These are phyloP conservation scores for Xiphorhynchus erythropygius DNA, from an alignment of 2,797 vertebrate species.

Conservation along the genomic window DNA sequence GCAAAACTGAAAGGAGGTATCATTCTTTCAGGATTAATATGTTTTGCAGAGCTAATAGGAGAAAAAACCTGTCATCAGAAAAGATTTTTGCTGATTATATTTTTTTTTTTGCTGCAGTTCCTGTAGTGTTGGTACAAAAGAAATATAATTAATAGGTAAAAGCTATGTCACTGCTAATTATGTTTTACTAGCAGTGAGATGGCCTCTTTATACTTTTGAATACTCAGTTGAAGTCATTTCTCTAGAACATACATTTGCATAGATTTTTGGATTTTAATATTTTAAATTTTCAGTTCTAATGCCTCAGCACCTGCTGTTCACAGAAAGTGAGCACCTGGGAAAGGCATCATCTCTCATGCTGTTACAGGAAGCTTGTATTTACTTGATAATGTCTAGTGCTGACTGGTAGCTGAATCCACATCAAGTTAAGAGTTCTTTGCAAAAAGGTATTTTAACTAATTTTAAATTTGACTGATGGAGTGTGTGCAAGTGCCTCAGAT, in stretches of 20 bases:
- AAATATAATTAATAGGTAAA: constrained; percentile 57
- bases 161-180: constrained; percentile 62
- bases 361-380: background rate
- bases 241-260: background rate
- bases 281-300: background rate
- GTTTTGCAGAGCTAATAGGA: constrained; percentile 53
- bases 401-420: background rate
- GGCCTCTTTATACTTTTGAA: constrained; percentile 10
- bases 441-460: background rate
- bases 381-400: background rate
- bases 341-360: background rate
- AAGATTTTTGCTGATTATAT: constrained; percentile 59
- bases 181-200: constrained; percentile 47
- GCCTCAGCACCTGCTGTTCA: background rate
- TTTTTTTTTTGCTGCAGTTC: constrained; percentile 36
- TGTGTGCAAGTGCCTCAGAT: background rate
- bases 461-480: background rate
- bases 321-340: background rate
- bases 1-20: constrained; percentile 59
- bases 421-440: background rate
- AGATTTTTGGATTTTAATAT: background rate
- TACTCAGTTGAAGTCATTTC: background rate
- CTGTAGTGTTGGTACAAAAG: constrained; percentile 54
- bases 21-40: constrained; percentile 67
- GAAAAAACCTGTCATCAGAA: constrained; percentile 60